Evolutionary conservation across 2,888 invertebrate species (phyloP).

Genomic region (Andrena minutula): DNA sequence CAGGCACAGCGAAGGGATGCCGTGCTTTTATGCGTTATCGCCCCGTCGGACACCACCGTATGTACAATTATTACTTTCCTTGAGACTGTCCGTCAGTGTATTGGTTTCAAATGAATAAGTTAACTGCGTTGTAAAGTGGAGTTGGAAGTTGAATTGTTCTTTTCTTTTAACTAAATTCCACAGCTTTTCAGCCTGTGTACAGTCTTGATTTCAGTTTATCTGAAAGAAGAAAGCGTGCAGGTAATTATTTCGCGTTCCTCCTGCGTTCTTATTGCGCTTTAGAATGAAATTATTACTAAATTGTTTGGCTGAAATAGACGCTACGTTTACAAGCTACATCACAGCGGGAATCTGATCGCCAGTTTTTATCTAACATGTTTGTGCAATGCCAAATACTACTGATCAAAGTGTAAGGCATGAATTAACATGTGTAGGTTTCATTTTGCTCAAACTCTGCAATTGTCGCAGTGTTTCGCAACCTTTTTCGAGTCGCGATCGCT

Average conservation of each 20-base stretch:
- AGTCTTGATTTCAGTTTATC: constrained; percentile 82
- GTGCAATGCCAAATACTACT: constrained; percentile 76
- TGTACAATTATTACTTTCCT: constrained; percentile 63
- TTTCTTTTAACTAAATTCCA: constrained; percentile 73
- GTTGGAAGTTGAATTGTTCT: constrained; percentile 74
- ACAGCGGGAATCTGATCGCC: constrained; percentile 77
- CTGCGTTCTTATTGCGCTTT: neutral
- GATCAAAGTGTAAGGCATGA: constrained; percentile 66
- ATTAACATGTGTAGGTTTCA: constrained; percentile 66
- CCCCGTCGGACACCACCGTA: constrained; percentile 43
- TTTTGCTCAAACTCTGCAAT: neutral
- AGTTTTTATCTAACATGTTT: constrained; percentile 78
- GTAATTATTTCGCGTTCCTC: constrained; percentile 17
- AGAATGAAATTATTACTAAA: constrained; percentile 10
- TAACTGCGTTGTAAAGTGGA: constrained; percentile 61
- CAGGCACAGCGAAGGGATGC: constrained; percentile 18
- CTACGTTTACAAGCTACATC: constrained; percentile 56
- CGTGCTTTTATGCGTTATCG: constrained; percentile 13
- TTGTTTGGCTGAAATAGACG: constrained; percentile 76
- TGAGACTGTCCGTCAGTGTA: constrained; percentile 26
- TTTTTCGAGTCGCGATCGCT: too few relatives aligned
- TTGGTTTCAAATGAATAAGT: constrained; percentile 58
- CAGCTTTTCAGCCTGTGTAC: constrained; percentile 76
- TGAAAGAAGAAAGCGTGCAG: constrained; percentile 64
- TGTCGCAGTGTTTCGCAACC: neutral